Conservation (phyloP, 2,888 invertebrate genomes). For the Chamaedrilus cognettii region DNA sequence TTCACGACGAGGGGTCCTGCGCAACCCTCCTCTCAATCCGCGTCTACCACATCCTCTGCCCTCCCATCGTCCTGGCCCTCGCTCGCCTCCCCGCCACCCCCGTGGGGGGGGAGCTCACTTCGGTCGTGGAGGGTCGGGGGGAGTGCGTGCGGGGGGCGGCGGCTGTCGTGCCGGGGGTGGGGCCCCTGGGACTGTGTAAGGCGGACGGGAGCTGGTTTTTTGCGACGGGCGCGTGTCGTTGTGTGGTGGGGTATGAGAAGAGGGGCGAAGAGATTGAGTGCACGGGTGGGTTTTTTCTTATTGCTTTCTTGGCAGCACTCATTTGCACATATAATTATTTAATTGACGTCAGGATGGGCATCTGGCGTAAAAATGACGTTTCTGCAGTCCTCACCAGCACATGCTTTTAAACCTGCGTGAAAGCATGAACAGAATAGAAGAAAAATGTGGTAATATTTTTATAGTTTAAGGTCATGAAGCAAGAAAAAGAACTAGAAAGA, state of each 20-base stretch:
- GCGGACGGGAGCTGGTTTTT: slow-evolving; percentile 97
- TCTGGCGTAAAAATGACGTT: too few species aligned
- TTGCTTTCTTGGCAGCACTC: too few species aligned
- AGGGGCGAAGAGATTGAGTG: too few species aligned
- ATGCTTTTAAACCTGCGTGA: too few species aligned
- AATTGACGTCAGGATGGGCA: too few species aligned
- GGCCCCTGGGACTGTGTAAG: slow-evolving; percentile 67
- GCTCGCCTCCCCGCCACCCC: slow-evolving; percentile 92
- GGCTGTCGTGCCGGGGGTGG: background rate
- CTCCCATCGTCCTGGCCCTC: slow-evolving; percentile 85
- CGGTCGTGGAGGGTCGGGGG: slow-evolving; percentile 77
- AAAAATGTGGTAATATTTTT: too few species aligned
- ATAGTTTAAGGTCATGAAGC: too few species aligned
- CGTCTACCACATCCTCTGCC: slow-evolving; percentile 95
- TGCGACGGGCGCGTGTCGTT: slow-evolving; percentile 89
- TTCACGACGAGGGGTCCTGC: slow-evolving; percentile 97
- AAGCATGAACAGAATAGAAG: too few species aligned
- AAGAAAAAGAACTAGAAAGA: too few species aligned
- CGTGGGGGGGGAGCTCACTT: slow-evolving; percentile 73
- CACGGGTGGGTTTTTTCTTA: too few species aligned
- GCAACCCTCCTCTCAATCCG: slow-evolving; percentile 89
- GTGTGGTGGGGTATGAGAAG: slow-evolving; percentile 90
- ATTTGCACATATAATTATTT: too few species aligned
- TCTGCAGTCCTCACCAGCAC: too few species aligned
- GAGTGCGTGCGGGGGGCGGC: slow-evolving; percentile 1